These are phyloP conservation scores for Hypselothyrea guttata DNA, from an alignment of 2,888 invertebrate species.

Conservation along the genomic window DNA sequence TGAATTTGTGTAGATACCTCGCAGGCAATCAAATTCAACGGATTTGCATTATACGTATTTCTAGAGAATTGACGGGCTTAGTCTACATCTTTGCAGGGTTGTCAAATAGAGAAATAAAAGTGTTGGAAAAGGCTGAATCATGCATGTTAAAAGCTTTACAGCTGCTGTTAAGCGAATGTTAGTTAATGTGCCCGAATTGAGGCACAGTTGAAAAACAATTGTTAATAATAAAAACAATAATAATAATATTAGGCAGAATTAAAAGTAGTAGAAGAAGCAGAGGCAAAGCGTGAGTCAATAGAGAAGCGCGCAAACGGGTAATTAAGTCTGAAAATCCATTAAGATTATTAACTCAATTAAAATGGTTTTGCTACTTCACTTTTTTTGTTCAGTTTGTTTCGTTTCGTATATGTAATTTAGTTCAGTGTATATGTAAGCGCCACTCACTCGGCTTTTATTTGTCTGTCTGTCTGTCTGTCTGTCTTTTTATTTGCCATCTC, in stretches of 20 bases:
- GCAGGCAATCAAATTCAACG: neutral
- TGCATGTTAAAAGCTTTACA: too few species aligned
- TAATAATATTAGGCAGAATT: constrained; percentile 12
- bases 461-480: too few species aligned
- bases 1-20: neutral
- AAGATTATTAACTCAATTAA: constrained; percentile 73
- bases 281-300: constrained; percentile 11
- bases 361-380: constrained; percentile 58
- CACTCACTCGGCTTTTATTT: constrained; percentile 43
- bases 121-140: too few species aligned
- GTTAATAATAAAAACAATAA: neutral
- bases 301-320: constrained; percentile 40
- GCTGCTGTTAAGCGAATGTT: too few species aligned
- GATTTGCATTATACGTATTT: too few species aligned
- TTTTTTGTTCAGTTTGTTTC: too few species aligned
- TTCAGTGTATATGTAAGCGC: constrained; percentile 49
- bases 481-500: constrained; percentile 30
- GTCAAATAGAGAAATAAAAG: too few species aligned
- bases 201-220: too few species aligned
- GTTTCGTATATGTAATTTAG: constrained; percentile 50
- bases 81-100: too few species aligned
- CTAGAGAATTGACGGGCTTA: neutral
- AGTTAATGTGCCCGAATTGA: too few species aligned
- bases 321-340: constrained; percentile 67
- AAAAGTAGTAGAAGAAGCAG: constrained; percentile 6